These are phyloP conservation scores for Deilephila porcellus DNA, from an alignment of 2,888 invertebrate species.

Conservation along the genomic window DNA sequence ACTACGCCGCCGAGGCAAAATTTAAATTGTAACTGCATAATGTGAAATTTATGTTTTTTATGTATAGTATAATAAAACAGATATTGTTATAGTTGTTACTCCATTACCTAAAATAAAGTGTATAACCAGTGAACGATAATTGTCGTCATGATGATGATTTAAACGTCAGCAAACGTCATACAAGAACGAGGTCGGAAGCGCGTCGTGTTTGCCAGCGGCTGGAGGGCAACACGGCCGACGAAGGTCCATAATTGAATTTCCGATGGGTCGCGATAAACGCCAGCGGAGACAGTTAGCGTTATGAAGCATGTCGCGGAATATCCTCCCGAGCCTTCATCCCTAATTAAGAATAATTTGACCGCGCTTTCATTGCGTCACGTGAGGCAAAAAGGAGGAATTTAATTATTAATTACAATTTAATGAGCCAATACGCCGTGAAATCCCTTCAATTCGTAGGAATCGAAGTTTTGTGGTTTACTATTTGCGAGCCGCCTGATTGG, in stretches of 20 bases:
- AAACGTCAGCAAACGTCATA: slow-evolving; percentile 45
- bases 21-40: too few relatives aligned
- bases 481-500: too few relatives aligned
- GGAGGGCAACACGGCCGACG: slow-evolving; percentile 44
- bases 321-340: slow-evolving; percentile 58
- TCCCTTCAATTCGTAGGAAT: too few relatives aligned
- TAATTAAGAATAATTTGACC: slow-evolving; percentile 65
- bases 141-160: slow-evolving; percentile 42
- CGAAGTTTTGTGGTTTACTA: too few relatives aligned
- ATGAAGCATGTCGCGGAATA: slow-evolving; percentile 57
- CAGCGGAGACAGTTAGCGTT: slow-evolving; percentile 62
- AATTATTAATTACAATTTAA: not conserved
- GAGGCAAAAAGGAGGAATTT: slow-evolving; percentile 32
- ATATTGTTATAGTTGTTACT: too few relatives aligned
- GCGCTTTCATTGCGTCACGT: slow-evolving; percentile 52
- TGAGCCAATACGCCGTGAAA: not conserved
- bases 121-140: slow-evolving; percentile 31
- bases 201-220: slow-evolving; percentile 47
- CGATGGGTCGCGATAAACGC: slow-evolving; percentile 65
- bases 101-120: not conserved
- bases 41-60: too few relatives aligned
- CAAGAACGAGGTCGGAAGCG: slow-evolving; percentile 43
- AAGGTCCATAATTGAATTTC: slow-evolving; percentile 72
- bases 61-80: too few relatives aligned
- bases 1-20: too few relatives aligned